Base-by-base conservation (phyloP, 2,797 vertebrate species). In the Picus viridis region DNA sequence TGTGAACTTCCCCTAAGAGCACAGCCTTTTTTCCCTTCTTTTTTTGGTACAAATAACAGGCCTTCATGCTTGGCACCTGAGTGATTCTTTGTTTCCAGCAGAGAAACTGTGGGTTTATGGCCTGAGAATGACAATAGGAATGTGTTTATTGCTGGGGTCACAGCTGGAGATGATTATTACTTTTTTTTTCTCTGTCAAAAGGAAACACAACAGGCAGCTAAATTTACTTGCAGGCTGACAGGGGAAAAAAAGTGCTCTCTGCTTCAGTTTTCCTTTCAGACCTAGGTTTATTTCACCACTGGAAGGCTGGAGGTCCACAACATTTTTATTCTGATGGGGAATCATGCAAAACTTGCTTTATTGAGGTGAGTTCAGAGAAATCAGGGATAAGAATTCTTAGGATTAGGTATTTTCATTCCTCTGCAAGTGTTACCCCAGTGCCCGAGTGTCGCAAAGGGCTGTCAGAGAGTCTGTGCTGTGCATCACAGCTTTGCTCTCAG, bases 101-200 rank as follows among this genome's bases (percentile, higher is more conserved):
- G 86, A 70, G 86, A 87, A 63, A 12, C 94, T 26, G 67, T 53
- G 84, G 70, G 59, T 89, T 94, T 96, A 67, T 78, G 88, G 88
- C 79, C 76, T 83, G 73, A 88, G 79, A 94, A 94, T 29, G 53
- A 94, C 73, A 96, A 89, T 73, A 94, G 63, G 93, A 94, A 94
- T 94, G 79, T 92, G 86, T 87, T 93, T 94, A 89, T 92, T 78
- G 84, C 79, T 73, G 16, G 63, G 70, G 70, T 86, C 95, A 83
- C 93, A 96, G 96, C 94, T 95, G 93, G 95, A 89, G 82, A 83
- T 86, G 78, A 75, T 94, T 92, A 94, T 87, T 94, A 70, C 82
- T 85, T 89, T 94, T 88, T 96, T 67, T 51, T 49, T 49, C 69
- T 94, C 81, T 75, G 43, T 89, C 49, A 58, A 86, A 90, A 79